Base-by-base conservation (phyloP, 2,797 vertebrate species). In the Sitta carolinensis region DNA sequence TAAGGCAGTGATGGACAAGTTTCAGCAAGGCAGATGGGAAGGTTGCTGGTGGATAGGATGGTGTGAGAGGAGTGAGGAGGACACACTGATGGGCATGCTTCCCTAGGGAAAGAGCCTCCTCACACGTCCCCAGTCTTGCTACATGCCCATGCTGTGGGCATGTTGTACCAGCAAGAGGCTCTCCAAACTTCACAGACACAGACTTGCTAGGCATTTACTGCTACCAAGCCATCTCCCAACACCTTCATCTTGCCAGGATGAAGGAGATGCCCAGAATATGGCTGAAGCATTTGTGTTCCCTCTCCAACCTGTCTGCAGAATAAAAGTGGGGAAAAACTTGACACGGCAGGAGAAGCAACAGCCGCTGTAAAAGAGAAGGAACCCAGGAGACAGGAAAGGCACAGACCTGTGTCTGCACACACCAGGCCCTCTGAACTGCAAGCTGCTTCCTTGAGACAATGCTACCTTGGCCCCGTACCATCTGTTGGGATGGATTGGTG, bases 1-100 rank as follows among this genome's bases (percentile, higher is more conserved):
- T 27, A 21, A 63, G 57, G 45, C 30, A 77, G 30, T 14, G 72
- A 87, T 1, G 12, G 36, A 30, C 34, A 63, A 16, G 18, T 63
- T 76, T 91, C 82, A 79, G 61, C 29, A 48, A 3, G 55, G 43
- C 58, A 66, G 59, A 72, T 7, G 10, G 48, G 42, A 89, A n/a
- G 27, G 32, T 16, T 48, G 63, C 34, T 47, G 34, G 32, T 29
- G 8, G 36, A n/a, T 5, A 34, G 61, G 66, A 51, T 30, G 45
- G 16, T 42, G 50, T 29, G 21, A 80, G 43, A 68, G 34, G 3
- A 64, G 17, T 15, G 9, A 0, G 4, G 47, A 81, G 32, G 9
- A 13, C 21, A 70, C 0, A 3, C 21, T 50, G 52, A 77, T n/a
- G 42, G 43, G 17, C 27, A 63, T 0, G 0, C 23, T 82, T 43